Base-by-base conservation (phyloP, 1,140 invertebrate species). In the Sinonovacula constricta region DNA sequence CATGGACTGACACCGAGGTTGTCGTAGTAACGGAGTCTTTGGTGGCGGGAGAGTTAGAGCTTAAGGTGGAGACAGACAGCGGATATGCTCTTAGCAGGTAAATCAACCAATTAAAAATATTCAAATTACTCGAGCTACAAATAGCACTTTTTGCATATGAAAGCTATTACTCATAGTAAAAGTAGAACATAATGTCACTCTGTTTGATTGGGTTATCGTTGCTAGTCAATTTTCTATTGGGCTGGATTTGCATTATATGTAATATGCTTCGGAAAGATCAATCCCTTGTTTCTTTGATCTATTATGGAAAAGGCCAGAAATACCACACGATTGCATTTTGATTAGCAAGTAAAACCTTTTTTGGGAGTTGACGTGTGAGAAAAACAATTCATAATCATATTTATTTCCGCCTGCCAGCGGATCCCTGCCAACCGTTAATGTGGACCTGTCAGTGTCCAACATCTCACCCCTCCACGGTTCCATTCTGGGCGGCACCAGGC, bases 401-500 rank as follows among this genome's bases (percentile, higher is more conserved):
- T 30, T 70, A 22, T 56, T 39, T 65, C 45, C 3, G 22, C 66
- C 53, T 5, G 10, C 53, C 4, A 53, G 26, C 26, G 34, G 34
- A 15, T 36, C 39, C 5, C 36, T 78, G n/a, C 75, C 75, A 45
- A 54, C 22, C 2, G 57, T 78, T 1, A 63, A 49, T 28, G 66
- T 62, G 15, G 67, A 31, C 12, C 68, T 88, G 0, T 59, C 59
- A 22, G 80, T 88, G 18, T 83, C 81, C 5, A 79, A 81, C 24
- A 69, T 88, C 30, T 78, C 39, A 7, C 88, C 87, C 28, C 24
- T 54, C 0, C 56, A 60, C n/a, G 87, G 87, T 10, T 88, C 86
- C 0, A 26, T 87, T 18, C 69, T 82, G 22, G 88, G 88, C 36
- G 88, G 88, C 0, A 88, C 87, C 2, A 7, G 57, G 28, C 36